Conservation (phyloP, 2,888 invertebrate genomes). For the Halictus quadricinctus region DNA sequence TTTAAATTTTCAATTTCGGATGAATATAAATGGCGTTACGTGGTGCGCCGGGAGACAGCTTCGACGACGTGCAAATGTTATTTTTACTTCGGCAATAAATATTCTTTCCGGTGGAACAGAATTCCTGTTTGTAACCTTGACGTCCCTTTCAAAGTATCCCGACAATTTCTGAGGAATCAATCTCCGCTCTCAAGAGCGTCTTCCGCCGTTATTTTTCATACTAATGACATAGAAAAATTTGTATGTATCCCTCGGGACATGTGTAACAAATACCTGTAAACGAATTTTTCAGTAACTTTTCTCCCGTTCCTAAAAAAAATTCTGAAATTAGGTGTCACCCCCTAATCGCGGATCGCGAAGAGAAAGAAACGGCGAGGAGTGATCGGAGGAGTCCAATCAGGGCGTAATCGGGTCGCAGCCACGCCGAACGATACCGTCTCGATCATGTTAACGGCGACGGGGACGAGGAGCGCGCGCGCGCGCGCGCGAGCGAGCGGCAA, state of each 20-base stretch:
- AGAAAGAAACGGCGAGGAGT: background rate
- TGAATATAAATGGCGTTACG: background rate
- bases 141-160: background rate
- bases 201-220: background rate
- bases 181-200: background rate
- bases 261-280: too few relatives aligned
- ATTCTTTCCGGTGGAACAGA: background rate
- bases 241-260: background rate
- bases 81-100: background rate
- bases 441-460: conserved; percentile 30
- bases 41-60: background rate
- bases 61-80: background rate
- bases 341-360: background rate
- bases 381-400: background rate
- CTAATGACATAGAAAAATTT: background rate
- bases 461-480: background rate
- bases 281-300: background rate
- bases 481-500: background rate
- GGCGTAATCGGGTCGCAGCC: background rate
- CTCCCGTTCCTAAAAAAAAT: too few relatives aligned
- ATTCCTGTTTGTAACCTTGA: background rate
- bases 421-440: background rate
- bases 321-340: too few relatives aligned
- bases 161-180: background rate
- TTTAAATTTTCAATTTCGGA: background rate